Conservation (phyloP, 2,888 invertebrate species). For the Cremastobaeus sp. region DNA sequence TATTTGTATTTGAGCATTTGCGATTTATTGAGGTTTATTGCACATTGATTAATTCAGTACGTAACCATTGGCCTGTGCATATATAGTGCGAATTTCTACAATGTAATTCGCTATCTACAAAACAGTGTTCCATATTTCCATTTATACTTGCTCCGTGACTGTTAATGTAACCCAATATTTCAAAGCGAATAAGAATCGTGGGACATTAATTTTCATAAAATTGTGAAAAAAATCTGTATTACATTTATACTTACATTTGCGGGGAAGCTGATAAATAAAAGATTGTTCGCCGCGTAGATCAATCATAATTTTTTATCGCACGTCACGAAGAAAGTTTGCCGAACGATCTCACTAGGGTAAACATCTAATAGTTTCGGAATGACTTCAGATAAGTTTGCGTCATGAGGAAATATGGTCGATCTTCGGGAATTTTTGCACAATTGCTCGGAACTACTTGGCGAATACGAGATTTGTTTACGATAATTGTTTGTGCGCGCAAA, state of each 20-base stretch:
- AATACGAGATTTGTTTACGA: conserved; percentile 11
- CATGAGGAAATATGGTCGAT: conserved; percentile 12
- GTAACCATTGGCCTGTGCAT: too few species aligned
- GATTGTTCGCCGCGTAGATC: conserved; percentile 23
- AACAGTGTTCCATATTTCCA: too few species aligned
- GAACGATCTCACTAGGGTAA: conserved; percentile 16
- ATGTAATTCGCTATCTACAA: too few species aligned
- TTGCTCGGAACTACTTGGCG: not conserved
- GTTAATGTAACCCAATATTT: too few species aligned
- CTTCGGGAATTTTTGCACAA: not conserved
- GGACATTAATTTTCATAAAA: conserved; percentile 18
- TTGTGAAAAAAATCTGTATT: conserved; percentile 16
- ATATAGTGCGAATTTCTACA: too few species aligned
- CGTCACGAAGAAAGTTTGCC: conserved; percentile 17
- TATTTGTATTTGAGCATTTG: too few species aligned
- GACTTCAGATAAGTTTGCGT: conserved; percentile 22
- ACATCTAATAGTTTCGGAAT: conserved; percentile 40
- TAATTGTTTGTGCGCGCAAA: conserved; percentile 10
- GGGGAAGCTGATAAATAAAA: conserved; percentile 30
- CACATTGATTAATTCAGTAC: too few species aligned
- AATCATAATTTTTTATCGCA: conserved; percentile 33
- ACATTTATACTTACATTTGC: conserved; percentile 8
- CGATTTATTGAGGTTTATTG: too few species aligned
- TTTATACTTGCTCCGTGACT: too few species aligned
- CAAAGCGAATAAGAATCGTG: too few species aligned